Percentiles rank a stretch among this genome's conserved stretches.
These are phyloP conservation scores for Callopanchax toddi DNA, from an alignment of 2,113 vertebrate species.

Conservation along the genomic window DNA sequence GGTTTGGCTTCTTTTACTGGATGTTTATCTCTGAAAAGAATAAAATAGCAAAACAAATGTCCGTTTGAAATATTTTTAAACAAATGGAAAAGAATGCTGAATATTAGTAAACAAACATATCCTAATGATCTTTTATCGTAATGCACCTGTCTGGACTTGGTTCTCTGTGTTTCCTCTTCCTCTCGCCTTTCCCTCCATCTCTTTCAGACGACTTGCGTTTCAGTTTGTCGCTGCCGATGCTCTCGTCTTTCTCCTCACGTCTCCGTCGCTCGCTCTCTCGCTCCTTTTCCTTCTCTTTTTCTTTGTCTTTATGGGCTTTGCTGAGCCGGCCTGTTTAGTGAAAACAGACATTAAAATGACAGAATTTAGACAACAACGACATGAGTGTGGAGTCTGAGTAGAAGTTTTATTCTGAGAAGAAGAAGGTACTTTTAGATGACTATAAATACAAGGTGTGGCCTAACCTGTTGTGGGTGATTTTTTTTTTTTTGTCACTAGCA, in stretches of 20 bases:
- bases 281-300: constrained; percentile 59
- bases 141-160: constrained; percentile 72
- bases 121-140: no score
- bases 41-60: no score
- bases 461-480: background rate
- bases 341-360: background rate
- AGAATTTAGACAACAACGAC: background rate
- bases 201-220: constrained; percentile 67
- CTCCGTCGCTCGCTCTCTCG: constrained; percentile 49
- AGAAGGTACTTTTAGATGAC: background rate
- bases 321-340: constrained; percentile 75
- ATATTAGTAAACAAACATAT: no score
- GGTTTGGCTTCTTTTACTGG: constrained; percentile 69
- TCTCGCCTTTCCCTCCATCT: constrained; percentile 63
- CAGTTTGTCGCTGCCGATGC: constrained; percentile 18
- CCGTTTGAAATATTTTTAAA: no score
- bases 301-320: constrained; percentile 81
- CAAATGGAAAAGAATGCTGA: no score
- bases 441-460: background rate
- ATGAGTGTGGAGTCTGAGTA: background rate
- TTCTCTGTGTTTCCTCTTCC: constrained; percentile 78
- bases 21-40: constrained; percentile 69
- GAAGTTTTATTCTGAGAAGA: background rate
- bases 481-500: no score
- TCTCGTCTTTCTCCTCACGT: constrained; percentile 56